Base-by-base conservation (phyloP, 1,140 invertebrate genomes). In the Tetramorium simillimum region DNA sequence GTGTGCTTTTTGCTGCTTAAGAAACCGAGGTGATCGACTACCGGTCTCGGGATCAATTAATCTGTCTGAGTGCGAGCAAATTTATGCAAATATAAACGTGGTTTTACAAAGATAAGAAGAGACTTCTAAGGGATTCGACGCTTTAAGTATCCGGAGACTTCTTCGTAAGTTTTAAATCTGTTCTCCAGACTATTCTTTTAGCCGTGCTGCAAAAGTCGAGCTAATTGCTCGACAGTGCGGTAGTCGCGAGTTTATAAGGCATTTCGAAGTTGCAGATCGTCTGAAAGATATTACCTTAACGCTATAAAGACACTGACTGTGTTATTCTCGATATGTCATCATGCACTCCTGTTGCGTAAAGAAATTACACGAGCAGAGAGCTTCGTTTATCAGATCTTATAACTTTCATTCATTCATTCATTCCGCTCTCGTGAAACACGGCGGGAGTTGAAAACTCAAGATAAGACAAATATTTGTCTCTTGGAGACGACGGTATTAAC, bases 381-480 rank as follows among this genome's bases (percentile, higher is more conserved):
- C n/a, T 73, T 33, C 69, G 37, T 73, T 81, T 28, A 40, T n/a
- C 53, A 40, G 10, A 73, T 75, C 40, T 49, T 56, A 16, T 84
- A 28, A 16, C 56, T 62, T 62, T 33, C 24, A 28, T 49, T 60
- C 40, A 28, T 49, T 60, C 40, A 33, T 62, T 49, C 24, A 24
- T 49, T 49, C 40, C 33, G 16, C 21, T 37, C 21, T 56, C 78
- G 6, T 16, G 7, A 49, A 75, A 73, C 63, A n/a, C 24, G 28
- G 37, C 18, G 24, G 5, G 58, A 60, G 67, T 37, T 46, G 65
- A 40, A 73, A 72, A 73, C 12, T 33, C 28, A 40, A 75, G 53
- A 75, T 53, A 75, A 75, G 69, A 73, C 67, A 84, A 84, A 84
- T 84, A 84, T 84, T 84, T 84, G 80, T 73, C 69, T 28, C 67